Conservation (phyloP, 2,797 vertebrate species). For the Manis javanica region DNA sequence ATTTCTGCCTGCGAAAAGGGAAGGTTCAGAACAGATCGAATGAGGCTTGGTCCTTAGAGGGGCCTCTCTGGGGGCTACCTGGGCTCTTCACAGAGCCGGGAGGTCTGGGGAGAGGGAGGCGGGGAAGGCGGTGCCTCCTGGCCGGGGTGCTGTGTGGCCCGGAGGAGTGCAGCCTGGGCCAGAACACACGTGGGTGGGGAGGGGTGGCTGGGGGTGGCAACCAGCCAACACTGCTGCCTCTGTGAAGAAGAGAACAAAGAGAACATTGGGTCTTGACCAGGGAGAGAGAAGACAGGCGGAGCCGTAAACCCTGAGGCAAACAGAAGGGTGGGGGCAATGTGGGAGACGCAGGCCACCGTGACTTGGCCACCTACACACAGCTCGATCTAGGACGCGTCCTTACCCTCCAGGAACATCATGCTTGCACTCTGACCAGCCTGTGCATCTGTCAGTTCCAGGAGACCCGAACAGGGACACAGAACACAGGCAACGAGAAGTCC, state of each 20-base stretch:
- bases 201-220: neutral
- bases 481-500: neutral
- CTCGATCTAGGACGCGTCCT: neutral
- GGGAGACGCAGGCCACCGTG: neutral
- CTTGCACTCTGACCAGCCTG: neutral
- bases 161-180: no score
- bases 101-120: neutral
- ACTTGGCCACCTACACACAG: neutral
- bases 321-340: rapidly evolving
- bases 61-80: neutral
- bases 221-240: neutral
- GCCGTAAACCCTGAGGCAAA: neutral
- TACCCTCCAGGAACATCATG: neutral
- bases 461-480: neutral
- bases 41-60: neutral
- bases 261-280: neutral
- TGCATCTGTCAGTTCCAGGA: neutral
- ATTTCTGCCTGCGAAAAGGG: neutral
- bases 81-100: neutral
- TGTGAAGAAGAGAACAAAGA: rapidly evolving
- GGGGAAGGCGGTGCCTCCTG: neutral
- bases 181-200: neutral
- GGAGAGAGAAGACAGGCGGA: neutral
- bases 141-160: neutral
- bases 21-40: neutral